Evolutionary conservation across 2,797 vertebrate species (phyloP).

Genomic region (Peromyscus nudipes): DNA sequence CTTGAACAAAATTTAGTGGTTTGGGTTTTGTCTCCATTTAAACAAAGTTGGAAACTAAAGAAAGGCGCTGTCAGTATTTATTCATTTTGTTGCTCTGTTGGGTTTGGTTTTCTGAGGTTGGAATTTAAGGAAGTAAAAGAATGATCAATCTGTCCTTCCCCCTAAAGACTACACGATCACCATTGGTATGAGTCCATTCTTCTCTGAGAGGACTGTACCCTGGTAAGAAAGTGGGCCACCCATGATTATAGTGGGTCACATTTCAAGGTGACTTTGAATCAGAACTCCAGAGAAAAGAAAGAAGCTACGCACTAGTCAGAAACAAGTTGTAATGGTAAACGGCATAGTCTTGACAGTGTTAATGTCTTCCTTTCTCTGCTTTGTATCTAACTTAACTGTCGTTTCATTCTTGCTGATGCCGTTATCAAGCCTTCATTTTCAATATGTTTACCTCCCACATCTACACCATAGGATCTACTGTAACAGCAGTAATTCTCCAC

Average conservation of each 20-base stretch:
- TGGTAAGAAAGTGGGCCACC: slow-evolving; percentile 22
- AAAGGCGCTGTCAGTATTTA: neutral
- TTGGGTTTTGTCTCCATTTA: neutral
- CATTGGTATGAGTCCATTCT: slow-evolving; percentile 14
- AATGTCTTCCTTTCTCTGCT: slow-evolving; percentile 50
- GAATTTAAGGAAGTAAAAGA: slow-evolving; percentile 42
- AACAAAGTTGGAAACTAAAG: neutral
- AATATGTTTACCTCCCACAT: neutral
- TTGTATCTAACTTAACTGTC: slow-evolving; percentile 36
- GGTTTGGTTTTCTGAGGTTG: neutral
- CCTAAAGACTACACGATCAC: neutral
- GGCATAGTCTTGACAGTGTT: neutral
- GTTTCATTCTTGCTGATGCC: neutral
- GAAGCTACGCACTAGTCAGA: neutral
- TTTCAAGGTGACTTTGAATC: slow-evolving; percentile 23
- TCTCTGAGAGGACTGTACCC: neutral
- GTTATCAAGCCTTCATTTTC: slow-evolving; percentile 1
- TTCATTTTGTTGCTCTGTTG: neutral
- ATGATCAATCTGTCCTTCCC: neutral
- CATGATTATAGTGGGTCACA: neutral
- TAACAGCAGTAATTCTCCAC: neutral
- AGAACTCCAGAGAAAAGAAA: neutral
- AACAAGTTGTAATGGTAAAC: neutral
- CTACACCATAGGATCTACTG: neutral
- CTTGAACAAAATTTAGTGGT: neutral